Base-by-base conservation (phyloP, 2,797 vertebrate genomes). In the Atherinosoma microstoma region DNA sequence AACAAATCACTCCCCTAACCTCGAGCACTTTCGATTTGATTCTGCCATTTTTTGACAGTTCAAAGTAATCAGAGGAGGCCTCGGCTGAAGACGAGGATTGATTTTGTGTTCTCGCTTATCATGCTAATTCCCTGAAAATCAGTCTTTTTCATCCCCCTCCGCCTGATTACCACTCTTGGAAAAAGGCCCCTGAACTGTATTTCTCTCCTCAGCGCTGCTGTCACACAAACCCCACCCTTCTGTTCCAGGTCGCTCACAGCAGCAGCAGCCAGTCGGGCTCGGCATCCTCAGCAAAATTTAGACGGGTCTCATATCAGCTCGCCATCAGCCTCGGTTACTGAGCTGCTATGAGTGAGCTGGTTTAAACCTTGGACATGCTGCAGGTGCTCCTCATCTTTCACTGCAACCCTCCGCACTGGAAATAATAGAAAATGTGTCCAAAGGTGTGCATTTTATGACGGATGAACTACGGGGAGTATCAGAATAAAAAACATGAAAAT, bases 81-180 rank as follows among this genome's bases (percentile, higher is more conserved):
- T 96, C 95, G 84, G 92, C 87, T 96, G 97, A 98, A 97, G 97
- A 97, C 96, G 95, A 94, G 96, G 96, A 99, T 99, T 99, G 98
- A 99, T 99, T 99, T 99, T 98, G 97, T 99, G 98, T 98, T 98
- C 98, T 97, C 98, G 97, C 98, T 99, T 99, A 99, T 99, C 98
- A 99, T 99, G 98, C 96, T 99, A 99, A 99, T 99, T 98, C 97
- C 95, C 96, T 96, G 96, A 98, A 99, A 99, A 99, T 98, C 98
- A 98, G 98, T 94, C 97, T 97, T 99, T 93, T 98, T 99, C 97
- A 98, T 97, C 97, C 90, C 90, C 89, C 96, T 96, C 95, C 89
- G 96, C 95, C 97, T 99, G 98, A 99, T 99, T 99, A 97, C 97
- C 96, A 95, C 97, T 97, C 96, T 95, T 97, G 96, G 96, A 91